These are phyloP conservation scores for Chouioia cunea DNA, from an alignment of 2,888 invertebrate genomes.

Conservation along the genomic window DNA sequence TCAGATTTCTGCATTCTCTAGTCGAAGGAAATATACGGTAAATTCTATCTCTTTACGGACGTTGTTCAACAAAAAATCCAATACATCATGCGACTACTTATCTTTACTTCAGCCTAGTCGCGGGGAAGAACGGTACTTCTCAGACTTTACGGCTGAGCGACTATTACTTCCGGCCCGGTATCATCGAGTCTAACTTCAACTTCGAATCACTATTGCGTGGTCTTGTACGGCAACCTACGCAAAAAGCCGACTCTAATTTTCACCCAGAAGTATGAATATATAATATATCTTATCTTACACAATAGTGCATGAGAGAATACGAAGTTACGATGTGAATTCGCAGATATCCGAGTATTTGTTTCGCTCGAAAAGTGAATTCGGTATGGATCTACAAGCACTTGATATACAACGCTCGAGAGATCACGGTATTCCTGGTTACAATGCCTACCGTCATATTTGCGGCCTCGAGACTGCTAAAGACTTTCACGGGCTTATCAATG, in stretches of 20 bases:
- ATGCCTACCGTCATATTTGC: constrained; percentile 73
- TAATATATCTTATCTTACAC: no score
- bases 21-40: constrained; percentile 69
- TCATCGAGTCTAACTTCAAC: constrained; percentile 69
- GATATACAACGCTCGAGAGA: constrained; percentile 77
- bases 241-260: constrained; percentile 73
- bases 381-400: constrained; percentile 75
- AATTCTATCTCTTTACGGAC: constrained; percentile 3
- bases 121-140: constrained; percentile 29
- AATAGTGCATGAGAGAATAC: no score
- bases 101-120: constrained; percentile 32
- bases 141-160: constrained; percentile 70
- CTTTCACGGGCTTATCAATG: constrained; percentile 64
- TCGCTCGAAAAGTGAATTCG: constrained; percentile 63
- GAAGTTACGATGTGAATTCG: constrained; percentile 34
- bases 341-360: constrained; percentile 65
- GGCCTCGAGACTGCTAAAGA: constrained; percentile 58
- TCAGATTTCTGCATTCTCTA: constrained; percentile 76
- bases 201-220: constrained; percentile 73
- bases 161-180: constrained; percentile 72
- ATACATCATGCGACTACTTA: not conserved
- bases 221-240: constrained; percentile 71
- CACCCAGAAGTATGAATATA: constrained; percentile 67
- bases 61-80: not conserved
- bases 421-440: constrained; percentile 76